A percentile compares a stretch with the other conserved stretches of the same genome.
phyloP scores from a whole-genome alignment of 2,888 invertebrate species.

The Plagodis pulveraria region DNA sequence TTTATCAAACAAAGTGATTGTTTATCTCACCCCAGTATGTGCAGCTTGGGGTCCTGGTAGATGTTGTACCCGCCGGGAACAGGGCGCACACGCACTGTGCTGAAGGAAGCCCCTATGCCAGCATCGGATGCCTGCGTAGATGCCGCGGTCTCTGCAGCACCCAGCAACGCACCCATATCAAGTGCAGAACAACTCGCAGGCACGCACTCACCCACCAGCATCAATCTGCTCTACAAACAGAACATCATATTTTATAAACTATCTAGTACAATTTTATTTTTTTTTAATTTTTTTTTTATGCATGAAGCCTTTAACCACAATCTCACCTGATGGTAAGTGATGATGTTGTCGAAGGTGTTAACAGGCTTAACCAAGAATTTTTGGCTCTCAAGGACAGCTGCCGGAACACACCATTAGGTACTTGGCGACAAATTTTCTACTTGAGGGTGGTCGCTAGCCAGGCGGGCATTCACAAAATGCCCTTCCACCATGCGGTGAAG shows the following conservation, averaged over 20 bases:
- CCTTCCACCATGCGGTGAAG: too few relatives aligned
- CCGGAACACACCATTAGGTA: too few relatives aligned
- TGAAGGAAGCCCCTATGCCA: slow-evolving; percentile 73
- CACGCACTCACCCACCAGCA: slow-evolving; percentile 90
- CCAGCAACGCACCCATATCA: slow-evolving; percentile 78
- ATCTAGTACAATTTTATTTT: too few relatives aligned
- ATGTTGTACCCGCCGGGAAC: slow-evolving; percentile 89
- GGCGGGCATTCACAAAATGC: too few relatives aligned
- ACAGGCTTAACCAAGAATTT: too few relatives aligned
- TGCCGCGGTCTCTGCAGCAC: slow-evolving; percentile 64
- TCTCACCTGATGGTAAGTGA: too few relatives aligned
- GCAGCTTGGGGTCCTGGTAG: slow-evolving; percentile 87
- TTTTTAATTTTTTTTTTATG: too few relatives aligned
- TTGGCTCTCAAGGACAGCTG: too few relatives aligned
- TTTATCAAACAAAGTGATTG: not conserved
- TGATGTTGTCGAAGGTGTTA: too few relatives aligned
- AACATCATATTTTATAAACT: slow-evolving; percentile 4
- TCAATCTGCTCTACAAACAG: slow-evolving; percentile 84
- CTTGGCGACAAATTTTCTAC: too few relatives aligned
- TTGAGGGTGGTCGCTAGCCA: too few relatives aligned
- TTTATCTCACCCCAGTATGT: slow-evolving; percentile 87
- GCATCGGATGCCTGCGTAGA: slow-evolving; percentile 53
- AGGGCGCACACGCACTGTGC: slow-evolving; percentile 85
- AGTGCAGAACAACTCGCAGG: slow-evolving; percentile 87
- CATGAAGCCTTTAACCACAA: too few relatives aligned